Conservation (phyloP, 1,140 invertebrate species). For the Temnothorax longispinosus region DNA sequence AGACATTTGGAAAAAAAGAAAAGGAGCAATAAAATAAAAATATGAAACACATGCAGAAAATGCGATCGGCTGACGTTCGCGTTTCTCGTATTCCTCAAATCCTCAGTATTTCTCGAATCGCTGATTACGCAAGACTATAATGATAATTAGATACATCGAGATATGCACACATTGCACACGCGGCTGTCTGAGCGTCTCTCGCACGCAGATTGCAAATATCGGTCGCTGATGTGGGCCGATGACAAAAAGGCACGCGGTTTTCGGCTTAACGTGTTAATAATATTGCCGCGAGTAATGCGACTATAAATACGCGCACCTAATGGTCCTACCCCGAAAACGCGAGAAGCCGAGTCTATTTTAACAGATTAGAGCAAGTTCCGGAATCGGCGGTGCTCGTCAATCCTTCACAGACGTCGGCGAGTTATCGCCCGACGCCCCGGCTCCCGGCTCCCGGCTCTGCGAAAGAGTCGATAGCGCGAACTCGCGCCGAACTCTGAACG, state of each 20-base stretch:
- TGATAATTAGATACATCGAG: neutral
- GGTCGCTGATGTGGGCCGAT: neutral
- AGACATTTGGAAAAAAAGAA: too few species aligned
- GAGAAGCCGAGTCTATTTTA: constrained; percentile 72
- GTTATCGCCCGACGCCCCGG: neutral
- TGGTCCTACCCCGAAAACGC: constrained; percentile 60
- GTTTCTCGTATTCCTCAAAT: too few species aligned
- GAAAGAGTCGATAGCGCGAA: too few species aligned
- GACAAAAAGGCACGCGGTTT: neutral
- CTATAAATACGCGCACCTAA: constrained; percentile 65
- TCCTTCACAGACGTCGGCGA: constrained; percentile 44
- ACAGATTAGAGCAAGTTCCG: constrained; percentile 35
- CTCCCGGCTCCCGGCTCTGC: too few species aligned
- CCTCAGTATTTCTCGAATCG: too few species aligned
- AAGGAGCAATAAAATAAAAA: too few species aligned
- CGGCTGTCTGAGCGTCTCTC: neutral
- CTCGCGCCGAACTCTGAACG: too few species aligned
- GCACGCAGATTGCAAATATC: neutral
- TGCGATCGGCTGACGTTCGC: too few species aligned
- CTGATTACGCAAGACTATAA: too few species aligned
- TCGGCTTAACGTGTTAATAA: neutral
- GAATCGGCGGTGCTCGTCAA: constrained; percentile 16
- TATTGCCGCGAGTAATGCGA: constrained; percentile 25
- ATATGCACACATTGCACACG: neutral
- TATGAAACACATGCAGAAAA: too few species aligned